A percentile compares a stretch with the other conserved stretches of the same genome.
phyloP scores from a whole-genome alignment of 2,113 vertebrate genomes.

The Catharus minimus region DNA sequence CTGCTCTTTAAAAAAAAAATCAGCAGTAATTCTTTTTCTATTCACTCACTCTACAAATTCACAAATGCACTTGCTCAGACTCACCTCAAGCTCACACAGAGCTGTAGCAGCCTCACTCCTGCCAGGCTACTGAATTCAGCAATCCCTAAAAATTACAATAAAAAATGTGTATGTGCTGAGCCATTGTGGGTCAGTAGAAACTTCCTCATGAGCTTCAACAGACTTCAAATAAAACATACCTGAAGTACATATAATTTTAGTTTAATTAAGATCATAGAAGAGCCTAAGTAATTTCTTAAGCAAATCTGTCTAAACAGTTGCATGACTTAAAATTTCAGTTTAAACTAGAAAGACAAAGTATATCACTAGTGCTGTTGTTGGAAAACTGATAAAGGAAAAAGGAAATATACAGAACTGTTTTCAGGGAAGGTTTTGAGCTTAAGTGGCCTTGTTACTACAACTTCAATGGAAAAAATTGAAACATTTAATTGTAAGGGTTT shows the following conservation, averaged over 20 bases:
- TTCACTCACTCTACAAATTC: neutral
- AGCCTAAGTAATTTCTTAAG: neutral
- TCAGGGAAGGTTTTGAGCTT: neutral
- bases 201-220: neutral
- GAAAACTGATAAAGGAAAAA: neutral
- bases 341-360: neutral
- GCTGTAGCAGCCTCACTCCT: neutral
- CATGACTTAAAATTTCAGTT: neutral
- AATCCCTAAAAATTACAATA: neutral
- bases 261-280: neutral
- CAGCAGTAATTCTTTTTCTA: neutral
- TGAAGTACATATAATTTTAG: neutral
- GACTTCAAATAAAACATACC: neutral
- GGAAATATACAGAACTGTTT: neutral
- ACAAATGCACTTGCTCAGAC: neutral
- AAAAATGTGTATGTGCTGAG: neutral
- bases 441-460: neutral
- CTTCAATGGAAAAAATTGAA: neutral
- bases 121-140: neutral
- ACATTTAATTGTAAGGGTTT: neutral
- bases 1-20: neutral
- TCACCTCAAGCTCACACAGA: neutral
- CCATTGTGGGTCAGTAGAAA: neutral
- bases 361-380: neutral
- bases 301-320: neutral